These are phyloP conservation scores for Erethizon dorsatum DNA, from an alignment of 2,797 vertebrate genomes.

Conservation along the genomic window DNA sequence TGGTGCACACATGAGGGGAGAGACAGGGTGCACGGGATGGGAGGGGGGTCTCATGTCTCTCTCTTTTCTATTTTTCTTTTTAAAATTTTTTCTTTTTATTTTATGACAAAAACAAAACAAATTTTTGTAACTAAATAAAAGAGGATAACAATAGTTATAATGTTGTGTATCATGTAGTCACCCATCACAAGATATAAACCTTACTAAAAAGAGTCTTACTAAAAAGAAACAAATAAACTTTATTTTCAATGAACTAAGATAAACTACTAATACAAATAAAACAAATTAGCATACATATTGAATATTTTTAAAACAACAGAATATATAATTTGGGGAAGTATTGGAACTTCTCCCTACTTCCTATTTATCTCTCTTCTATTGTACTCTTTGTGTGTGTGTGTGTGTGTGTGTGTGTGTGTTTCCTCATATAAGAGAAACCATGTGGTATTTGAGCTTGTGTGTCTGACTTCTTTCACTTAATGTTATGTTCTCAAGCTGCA, in stretches of 20 bases:
- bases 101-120: background rate
- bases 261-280: background rate
- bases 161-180: background rate
- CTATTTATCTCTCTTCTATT: background rate
- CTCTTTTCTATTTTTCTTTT: background rate
- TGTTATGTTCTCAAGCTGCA: background rate
- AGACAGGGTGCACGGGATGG: rapidly evolving
- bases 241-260: background rate
- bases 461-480: background rate
- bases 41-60: background rate
- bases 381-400: background rate
- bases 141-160: background rate
- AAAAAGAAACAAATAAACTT: background rate
- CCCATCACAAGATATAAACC: background rate
- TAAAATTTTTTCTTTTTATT: background rate
- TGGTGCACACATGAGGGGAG: background rate
- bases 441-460: background rate
- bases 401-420: background rate
- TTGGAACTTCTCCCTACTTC: background rate
- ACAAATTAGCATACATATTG: background rate
- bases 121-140: background rate
- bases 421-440: background rate
- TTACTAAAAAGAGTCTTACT: background rate
- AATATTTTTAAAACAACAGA: background rate
- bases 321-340: background rate